Percentiles rank a stretch among this genome's conserved stretches.
phyloP scores from a whole-genome alignment of 2,888 invertebrate species.

The Caradrina kadenii region DNA sequence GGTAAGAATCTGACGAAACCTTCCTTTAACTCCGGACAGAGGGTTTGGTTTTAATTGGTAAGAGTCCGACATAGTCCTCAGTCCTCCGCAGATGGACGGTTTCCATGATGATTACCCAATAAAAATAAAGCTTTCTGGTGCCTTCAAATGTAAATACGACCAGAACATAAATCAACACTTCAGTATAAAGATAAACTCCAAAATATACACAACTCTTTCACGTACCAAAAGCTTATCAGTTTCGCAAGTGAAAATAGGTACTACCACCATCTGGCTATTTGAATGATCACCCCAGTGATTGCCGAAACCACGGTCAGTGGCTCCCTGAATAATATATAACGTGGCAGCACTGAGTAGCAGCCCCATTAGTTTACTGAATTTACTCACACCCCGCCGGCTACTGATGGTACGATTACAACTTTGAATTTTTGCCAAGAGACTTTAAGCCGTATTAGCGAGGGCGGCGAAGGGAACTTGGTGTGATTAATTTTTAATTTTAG shows the following conservation, averaged over 20 bases:
- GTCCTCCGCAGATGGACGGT: too few relatives aligned
- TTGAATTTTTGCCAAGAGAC: constrained; percentile 54
- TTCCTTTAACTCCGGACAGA: too few relatives aligned
- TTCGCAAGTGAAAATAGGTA: constrained; percentile 26
- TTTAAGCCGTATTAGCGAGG: constrained; percentile 43
- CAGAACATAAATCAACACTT: neutral
- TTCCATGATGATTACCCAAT: too few relatives aligned
- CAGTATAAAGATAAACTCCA: neutral
- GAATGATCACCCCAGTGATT: constrained; percentile 60
- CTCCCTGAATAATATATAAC: constrained; percentile 63
- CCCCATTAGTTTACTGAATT: constrained; percentile 58
- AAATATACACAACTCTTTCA: neutral
- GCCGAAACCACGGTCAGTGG: constrained; percentile 56
- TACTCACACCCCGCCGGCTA: constrained; percentile 40
- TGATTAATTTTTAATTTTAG: constrained; percentile 53
- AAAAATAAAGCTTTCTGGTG: too few relatives aligned
- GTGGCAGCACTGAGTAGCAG: constrained; percentile 41
- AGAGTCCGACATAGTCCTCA: too few relatives aligned
- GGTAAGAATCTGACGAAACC: too few relatives aligned
- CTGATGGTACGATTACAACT: constrained; percentile 47
- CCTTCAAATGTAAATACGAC: too few relatives aligned
- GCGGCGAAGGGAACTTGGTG: constrained; percentile 27
- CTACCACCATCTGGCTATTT: constrained; percentile 43
- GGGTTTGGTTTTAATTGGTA: too few relatives aligned
- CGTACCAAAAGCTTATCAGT: constrained; percentile 3